These are phyloP conservation scores for Spinus pinus DNA, from an alignment of 2,797 vertebrate species.

Conservation along the genomic window DNA sequence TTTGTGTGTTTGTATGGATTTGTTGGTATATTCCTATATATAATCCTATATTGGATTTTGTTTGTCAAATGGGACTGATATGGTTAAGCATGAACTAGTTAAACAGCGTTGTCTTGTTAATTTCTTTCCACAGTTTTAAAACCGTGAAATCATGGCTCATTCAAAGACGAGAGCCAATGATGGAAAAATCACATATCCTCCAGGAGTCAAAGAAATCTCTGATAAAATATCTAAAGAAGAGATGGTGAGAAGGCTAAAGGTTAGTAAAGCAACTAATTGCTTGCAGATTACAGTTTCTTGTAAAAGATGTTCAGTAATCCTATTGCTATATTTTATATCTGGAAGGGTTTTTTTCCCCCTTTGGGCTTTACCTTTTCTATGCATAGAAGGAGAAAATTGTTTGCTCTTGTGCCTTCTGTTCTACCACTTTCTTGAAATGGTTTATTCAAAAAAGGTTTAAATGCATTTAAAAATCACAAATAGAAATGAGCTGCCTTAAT, in stretches of 20 bases:
- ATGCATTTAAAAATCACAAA: not conserved
- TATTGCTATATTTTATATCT: not conserved
- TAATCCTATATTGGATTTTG: not conserved
- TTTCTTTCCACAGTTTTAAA: conserved; percentile 76
- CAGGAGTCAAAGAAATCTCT: conserved; percentile 98
- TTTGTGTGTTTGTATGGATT: not conserved
- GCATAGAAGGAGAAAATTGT: not conserved
- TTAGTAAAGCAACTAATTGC: conserved; percentile 63
- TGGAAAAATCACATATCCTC: conserved; percentile 98
- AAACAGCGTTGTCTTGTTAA: not conserved
- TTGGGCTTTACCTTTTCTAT: not conserved
- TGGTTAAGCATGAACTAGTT: not conserved
- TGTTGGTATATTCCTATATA: not conserved
- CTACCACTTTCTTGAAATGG: not conserved
- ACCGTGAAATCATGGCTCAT: conserved; percentile 93
- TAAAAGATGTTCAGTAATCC: not conserved
- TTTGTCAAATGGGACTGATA: not conserved
- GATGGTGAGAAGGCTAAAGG: conserved; percentile 98
- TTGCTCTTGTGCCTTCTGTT: not conserved
- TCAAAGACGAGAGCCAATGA: conserved; percentile 97
- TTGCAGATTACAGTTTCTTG: not conserved
- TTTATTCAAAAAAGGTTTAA: not conserved
- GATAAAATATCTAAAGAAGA: conserved; percentile 99
- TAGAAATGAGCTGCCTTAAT: not conserved
- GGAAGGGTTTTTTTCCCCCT: not conserved